Evolutionary conservation across 1,140 invertebrate species (phyloP), one percentile per base, ranked within the genome.

Genomic region (Diabrotica undecimpunctata): DNA sequence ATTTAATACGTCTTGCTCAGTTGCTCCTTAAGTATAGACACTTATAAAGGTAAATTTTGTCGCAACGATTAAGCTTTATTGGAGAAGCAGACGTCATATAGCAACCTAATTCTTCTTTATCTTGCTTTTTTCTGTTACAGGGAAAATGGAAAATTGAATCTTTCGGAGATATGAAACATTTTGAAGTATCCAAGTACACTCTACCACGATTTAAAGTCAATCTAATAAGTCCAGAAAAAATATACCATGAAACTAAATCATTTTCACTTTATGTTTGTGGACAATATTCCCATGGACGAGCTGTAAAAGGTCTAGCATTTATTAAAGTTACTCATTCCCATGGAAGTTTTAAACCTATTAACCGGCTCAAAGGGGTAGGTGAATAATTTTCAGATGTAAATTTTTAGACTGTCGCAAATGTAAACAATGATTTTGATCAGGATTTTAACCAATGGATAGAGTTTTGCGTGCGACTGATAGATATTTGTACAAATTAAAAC

Each of bases 281-380:
- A 6, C 86, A 82, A 85, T 89, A 90, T 69, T 86, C 85, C 10
- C 89, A 88, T 67, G 87, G 86, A 6, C 84, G 87, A 70, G 82
- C 84, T 0, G 86, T 90, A 0, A 80, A 84, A 56, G 88, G 87
- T 11, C 77, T 74, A 39, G 73, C 81, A n/a, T 66, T 80, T 6
- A 54, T 83, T 36, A 83, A 81, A 74, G 75, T 82, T 7, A 79
- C 75, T 5, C 66, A 73, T 65, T 57, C 66, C 12, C 52, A 68
- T 61, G 37, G 55, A 14, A 68, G 65, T 54, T 61, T 70, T 41
- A 67, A 69, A 60, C 57, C 70, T 11, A 39, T 73, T 9, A 69
- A 70, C 56, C 63, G 66, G 67, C 52, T 70, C n/a, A 66, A 72
- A 70, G 62, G 69, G 66, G 73, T 75, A 64, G 61, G 68, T 65